Percentiles rank a stretch among this genome's conserved stretches.
phyloP scores from a whole-genome alignment of 2,888 invertebrate species.

The Diachrysia chrysitis region DNA sequence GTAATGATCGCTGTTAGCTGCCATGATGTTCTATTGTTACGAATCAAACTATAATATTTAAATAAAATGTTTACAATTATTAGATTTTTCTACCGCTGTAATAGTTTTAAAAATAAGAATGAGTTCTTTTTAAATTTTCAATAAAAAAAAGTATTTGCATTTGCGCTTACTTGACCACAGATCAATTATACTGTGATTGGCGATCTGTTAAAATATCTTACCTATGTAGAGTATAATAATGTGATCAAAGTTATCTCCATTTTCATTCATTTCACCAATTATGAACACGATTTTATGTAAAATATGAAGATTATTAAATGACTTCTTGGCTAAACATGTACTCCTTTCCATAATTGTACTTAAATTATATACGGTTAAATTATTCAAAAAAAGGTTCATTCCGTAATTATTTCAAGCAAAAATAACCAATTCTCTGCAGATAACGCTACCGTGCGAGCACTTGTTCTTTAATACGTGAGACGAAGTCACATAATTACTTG shows the following conservation, averaged over 20 bases:
- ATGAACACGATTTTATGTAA: not conserved
- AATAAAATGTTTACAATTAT: too few relatives aligned
- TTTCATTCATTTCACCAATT: not conserved
- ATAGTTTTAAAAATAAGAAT: not conserved
- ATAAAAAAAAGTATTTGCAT: too few relatives aligned
- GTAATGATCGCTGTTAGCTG: not conserved
- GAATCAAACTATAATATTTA: not conserved
- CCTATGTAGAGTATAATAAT: not conserved
- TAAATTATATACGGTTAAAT: not conserved
- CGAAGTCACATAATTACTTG: constrained; percentile 20
- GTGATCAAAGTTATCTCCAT: not conserved
- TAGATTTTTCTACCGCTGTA: not conserved
- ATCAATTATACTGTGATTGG: too few relatives aligned
- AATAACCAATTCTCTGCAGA: constrained; percentile 5
- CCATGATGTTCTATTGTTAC: not conserved
- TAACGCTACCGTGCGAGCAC: not conserved
- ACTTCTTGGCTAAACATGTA: not conserved
- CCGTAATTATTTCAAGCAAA: constrained; percentile 6
- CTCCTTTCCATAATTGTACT: not conserved
- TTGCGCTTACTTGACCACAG: too few relatives aligned
- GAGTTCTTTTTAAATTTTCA: too few relatives aligned
- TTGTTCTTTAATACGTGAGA: not conserved
- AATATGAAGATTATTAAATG: not conserved
- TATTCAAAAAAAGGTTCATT: not conserved
- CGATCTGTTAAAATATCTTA: too few relatives aligned